Base-by-base conservation (phyloP, 2,888 invertebrate species). In the Odontocolon sp. region DNA sequence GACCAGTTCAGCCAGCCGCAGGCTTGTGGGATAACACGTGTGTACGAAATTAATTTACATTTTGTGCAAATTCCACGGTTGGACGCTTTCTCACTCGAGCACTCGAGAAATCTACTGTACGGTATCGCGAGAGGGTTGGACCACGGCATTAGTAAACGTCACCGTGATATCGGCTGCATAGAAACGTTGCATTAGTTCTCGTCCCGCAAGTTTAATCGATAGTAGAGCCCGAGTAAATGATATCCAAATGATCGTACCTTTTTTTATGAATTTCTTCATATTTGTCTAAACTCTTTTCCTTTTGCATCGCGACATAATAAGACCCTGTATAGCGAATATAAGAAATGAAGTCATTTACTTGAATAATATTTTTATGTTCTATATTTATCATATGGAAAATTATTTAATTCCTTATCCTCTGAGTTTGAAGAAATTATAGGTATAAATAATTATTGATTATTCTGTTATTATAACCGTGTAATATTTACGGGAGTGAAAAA, bases 21-120 rank as follows among this genome's bases (percentile, higher is more conserved):
- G 18, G 11, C 14, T 54, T 28, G 61, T 21, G 36, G 71, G 14
- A n/a, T 64, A 57, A 70, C 54, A 66, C 59, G 57, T 57, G 66
- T 76, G 40, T 52, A 38, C 9, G 68, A 76, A 82, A 82, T 81
- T 80, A 80, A 82, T 82, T 81, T 80, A 73, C 75, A 79, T 81
- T 81, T 78, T 67, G 28, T 31, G 63, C 56, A 54, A 71, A 66
- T 26, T 31, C 18, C 64, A 52, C 42, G 42, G 52, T 23, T 8
- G 16, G 38, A 36, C 36, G 45, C 45, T 28, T n/a, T n/a, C n/a
- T n/a, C n/a, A n/a, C n/a, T n/a, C n/a, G n/a, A n/a, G n/a, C n/a
- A n/a, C n/a, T n/a, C n/a, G n/a, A 16, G n/a, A 52, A 42, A 52
- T 56, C 50, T 31, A 14, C 36, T 33, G 16, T 4, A 38, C 52